Percentiles rank a stretch among this genome's conserved stretches.
phyloP scores from a whole-genome alignment of 2,888 invertebrate species.

The Agelastica alni region DNA sequence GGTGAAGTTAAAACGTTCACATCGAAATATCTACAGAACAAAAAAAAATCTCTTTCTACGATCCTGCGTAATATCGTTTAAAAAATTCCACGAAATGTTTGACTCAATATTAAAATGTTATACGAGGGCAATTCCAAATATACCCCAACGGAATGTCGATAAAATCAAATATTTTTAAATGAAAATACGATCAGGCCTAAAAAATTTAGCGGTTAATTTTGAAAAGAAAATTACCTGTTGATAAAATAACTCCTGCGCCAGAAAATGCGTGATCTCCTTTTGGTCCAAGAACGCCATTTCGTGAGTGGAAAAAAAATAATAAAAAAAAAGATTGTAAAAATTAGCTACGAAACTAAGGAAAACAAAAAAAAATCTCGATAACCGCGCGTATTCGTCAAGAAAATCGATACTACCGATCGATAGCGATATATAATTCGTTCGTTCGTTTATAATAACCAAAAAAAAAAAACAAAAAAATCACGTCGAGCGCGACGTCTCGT shows the following conservation, averaged over 20 bases:
- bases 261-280: conserved; percentile 82
- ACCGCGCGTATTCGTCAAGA: conserved; percentile 14
- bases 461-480: conserved; percentile 29
- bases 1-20: too few relatives aligned
- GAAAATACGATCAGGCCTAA: too few relatives aligned
- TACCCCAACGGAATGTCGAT: too few relatives aligned
- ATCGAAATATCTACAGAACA: too few relatives aligned
- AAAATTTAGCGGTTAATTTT: too few relatives aligned
- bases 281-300: conserved; percentile 68
- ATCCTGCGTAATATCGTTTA: too few relatives aligned
- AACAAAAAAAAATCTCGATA: conserved; percentile 10
- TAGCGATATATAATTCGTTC: conserved; percentile 44
- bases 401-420: conserved; percentile 24
- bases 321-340: conserved; percentile 18
- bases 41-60: too few relatives aligned
- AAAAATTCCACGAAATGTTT: too few relatives aligned
- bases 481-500: conserved; percentile 37
- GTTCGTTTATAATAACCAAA: conserved; percentile 53
- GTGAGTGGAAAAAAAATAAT: conserved; percentile 1
- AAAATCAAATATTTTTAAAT: too few relatives aligned
- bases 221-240: conserved; percentile 65
- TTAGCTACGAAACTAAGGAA: conserved; percentile 12
- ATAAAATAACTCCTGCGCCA: conserved; percentile 84
- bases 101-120: too few relatives aligned
- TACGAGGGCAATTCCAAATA: too few relatives aligned